A percentile compares a stretch with the other conserved stretches of the same genome.
Evolutionary conservation across 2,797 vertebrate genomes (phyloP).

Genomic region (Microctenopoma lineatum): DNA sequence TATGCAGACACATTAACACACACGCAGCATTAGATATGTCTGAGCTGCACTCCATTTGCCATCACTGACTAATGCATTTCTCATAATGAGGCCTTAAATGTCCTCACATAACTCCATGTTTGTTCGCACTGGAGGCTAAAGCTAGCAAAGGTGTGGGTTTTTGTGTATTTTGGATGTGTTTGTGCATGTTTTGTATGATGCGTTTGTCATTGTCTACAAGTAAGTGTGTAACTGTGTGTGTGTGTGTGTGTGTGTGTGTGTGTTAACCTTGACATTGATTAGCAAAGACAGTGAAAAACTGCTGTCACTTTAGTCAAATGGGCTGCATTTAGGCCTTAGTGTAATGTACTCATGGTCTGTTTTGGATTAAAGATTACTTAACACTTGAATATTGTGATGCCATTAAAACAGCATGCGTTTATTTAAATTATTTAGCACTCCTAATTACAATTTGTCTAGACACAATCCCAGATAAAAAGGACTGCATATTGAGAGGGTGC

Average conservation of each 20-base stretch:
- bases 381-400: constrained; percentile 21
- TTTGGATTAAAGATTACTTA: constrained; percentile 35
- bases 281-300: constrained; percentile 52
- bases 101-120: constrained; percentile 64
- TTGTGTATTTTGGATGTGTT: constrained; percentile 25
- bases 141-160: constrained; percentile 44
- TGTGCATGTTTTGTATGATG: constrained; percentile 28
- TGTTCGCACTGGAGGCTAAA: constrained; percentile 58
- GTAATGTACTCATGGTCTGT: constrained; percentile 40
- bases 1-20: constrained; percentile 3
- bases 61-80: constrained; percentile 72
- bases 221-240: constrained; percentile 1
- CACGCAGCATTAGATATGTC: constrained; percentile 37
- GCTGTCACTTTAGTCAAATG: constrained; percentile 51
- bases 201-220: constrained; percentile 19
- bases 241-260: constrained; percentile 2
- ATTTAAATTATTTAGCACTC: constrained; percentile 5
- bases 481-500: not conserved
- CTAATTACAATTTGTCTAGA: constrained; percentile 3
- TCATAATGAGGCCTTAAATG: constrained; percentile 67
- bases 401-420: constrained; percentile 30
- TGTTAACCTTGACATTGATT: constrained; percentile 56
- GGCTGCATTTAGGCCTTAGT: constrained; percentile 44
- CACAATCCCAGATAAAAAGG: not conserved
- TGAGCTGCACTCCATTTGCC: constrained; percentile 48